These are phyloP conservation scores for Lichenostomus cassidix DNA, from an alignment of 2,113 vertebrate genomes.

Conservation along the genomic window DNA sequence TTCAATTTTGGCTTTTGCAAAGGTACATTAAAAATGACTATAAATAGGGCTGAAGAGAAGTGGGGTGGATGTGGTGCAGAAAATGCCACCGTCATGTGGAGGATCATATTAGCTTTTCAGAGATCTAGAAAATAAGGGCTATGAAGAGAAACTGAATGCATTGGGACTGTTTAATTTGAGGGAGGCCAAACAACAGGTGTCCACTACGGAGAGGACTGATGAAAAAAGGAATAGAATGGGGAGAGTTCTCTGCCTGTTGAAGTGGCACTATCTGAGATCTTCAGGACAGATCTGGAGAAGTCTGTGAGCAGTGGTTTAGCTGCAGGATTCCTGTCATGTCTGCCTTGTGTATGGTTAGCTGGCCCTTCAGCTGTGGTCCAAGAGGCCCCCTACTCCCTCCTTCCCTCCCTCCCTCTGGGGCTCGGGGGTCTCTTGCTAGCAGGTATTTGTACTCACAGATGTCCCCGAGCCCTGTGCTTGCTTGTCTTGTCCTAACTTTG, in stretches of 20 bases:
- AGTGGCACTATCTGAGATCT: not conserved
- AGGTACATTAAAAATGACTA: not conserved
- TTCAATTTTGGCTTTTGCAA: not conserved
- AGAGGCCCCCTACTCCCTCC: not conserved
- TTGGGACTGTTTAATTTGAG: not conserved
- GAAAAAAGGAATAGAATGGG: not conserved
- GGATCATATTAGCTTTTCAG: not conserved
- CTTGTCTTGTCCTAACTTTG: not conserved
- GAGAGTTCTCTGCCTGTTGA: not conserved
- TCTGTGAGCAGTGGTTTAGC: not conserved
- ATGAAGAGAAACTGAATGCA: not conserved
- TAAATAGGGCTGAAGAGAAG: not conserved
- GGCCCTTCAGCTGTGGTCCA: rapidly evolving
- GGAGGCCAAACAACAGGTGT: not conserved
- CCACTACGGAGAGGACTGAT: no score
- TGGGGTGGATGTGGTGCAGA: not conserved
- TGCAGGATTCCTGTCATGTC: not conserved
- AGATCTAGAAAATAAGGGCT: not conserved
- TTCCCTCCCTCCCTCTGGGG: not conserved
- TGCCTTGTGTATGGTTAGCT: not conserved
- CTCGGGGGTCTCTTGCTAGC: not conserved
- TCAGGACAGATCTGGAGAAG: not conserved
- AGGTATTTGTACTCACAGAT: not conserved
- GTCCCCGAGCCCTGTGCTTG: not conserved
- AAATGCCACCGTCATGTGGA: not conserved